phyloP scores from a whole-genome alignment of 2,888 invertebrate species.

The Trachelus stipa region DNA sequence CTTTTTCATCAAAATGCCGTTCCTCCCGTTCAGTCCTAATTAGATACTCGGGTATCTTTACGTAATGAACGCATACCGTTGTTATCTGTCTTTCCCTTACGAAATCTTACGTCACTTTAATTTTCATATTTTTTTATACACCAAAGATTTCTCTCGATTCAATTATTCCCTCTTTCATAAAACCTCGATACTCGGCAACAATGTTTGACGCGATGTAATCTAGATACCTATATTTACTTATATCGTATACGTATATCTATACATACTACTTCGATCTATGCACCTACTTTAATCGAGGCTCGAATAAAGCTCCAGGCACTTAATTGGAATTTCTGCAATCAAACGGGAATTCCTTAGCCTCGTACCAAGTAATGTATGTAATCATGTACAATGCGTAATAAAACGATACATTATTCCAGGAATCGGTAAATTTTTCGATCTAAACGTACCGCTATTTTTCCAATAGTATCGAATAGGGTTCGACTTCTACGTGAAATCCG shows the following conservation, averaged over 20 bases:
- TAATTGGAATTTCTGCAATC: not conserved
- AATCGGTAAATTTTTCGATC: not conserved
- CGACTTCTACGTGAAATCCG: not conserved
- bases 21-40: not conserved
- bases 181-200: no score
- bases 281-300: not conserved
- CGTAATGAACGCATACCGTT: not conserved
- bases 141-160: not conserved
- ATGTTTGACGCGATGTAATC: no score
- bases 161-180: no score
- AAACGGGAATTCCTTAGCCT: not conserved
- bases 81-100: not conserved
- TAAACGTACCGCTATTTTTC: not conserved
- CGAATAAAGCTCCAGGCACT: not conserved
- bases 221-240: no score
- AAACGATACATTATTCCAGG: not conserved
- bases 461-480: not conserved
- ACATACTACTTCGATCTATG: not conserved
- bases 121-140: not conserved
- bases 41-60: not conserved
- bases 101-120: not conserved
- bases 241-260: not conserved
- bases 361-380: not conserved
- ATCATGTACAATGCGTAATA: not conserved
- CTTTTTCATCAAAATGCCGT: not conserved